A percentile compares a stretch with the other conserved stretches of the same genome.
Evolutionary conservation across 2,797 vertebrate species (phyloP).

Genomic region (Takifugu rubripes): DNA sequence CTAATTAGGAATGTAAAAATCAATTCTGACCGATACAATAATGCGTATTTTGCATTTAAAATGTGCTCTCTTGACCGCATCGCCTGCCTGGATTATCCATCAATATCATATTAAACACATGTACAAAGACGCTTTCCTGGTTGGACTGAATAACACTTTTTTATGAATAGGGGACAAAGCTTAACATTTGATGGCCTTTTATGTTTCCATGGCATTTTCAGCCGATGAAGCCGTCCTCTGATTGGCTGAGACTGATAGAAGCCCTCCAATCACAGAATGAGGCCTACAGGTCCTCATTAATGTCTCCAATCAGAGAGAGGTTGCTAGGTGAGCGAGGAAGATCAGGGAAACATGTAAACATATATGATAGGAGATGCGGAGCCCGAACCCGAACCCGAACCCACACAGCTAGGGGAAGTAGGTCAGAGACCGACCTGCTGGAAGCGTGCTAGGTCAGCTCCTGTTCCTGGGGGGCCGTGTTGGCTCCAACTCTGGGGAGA

Average conservation of each 20-base stretch:
- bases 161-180: no score
- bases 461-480: slow-evolving; percentile 44
- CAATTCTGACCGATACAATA: slow-evolving; percentile 1
- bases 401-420: slow-evolving; percentile 24
- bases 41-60: no score
- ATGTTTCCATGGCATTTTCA: no score
- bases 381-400: slow-evolving; percentile 4
- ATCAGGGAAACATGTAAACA: slow-evolving; percentile 9
- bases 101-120: no score
- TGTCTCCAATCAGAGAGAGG: slow-evolving; percentile 28
- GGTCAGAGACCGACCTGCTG: slow-evolving; percentile 41
- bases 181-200: no score
- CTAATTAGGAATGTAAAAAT: background rate
- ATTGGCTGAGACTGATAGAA: slow-evolving; percentile 34
- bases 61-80: no score
- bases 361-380: slow-evolving; percentile 22
- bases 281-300: slow-evolving; percentile 19
- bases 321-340: slow-evolving; percentile 38
- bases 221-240: slow-evolving; percentile 10
- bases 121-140: no score
- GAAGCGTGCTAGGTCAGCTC: slow-evolving; percentile 45
- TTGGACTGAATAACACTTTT: no score
- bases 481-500: slow-evolving; percentile 33
- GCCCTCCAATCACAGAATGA: slow-evolving; percentile 35
- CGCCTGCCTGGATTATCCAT: no score